phyloP scores from a whole-genome alignment of 2,888 invertebrate species.

The Physocephala rufipes region DNA sequence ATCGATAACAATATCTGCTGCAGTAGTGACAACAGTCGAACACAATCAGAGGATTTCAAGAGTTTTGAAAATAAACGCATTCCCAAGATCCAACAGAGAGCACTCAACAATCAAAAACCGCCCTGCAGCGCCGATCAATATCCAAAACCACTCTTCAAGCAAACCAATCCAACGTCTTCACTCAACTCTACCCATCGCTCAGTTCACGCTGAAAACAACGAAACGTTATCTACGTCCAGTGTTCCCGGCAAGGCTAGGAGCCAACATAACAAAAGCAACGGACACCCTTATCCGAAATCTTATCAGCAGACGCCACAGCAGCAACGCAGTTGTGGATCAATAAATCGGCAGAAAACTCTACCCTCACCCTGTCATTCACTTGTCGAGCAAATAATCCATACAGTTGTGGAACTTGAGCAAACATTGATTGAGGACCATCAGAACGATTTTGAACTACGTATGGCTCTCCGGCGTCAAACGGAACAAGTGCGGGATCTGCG shows the following conservation, averaged over 20 bases:
- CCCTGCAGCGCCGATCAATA: constrained; percentile 28
- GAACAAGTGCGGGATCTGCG: constrained; percentile 53
- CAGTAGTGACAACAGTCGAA: neutral
- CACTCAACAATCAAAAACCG: neutral
- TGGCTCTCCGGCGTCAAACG: constrained; percentile 53
- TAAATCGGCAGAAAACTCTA: constrained; percentile 25
- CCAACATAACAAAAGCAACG: neutral
- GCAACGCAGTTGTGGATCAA: constrained; percentile 25
- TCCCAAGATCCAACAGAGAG: neutral
- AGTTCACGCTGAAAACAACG: neutral
- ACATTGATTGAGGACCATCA: constrained; percentile 57
- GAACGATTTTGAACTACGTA: constrained; percentile 54
- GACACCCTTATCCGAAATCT: neutral
- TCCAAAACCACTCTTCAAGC: neutral
- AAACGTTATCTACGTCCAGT: neutral
- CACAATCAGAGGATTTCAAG: neutral
- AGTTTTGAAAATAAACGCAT: neutral
- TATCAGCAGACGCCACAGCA: neutral
- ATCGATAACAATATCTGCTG: constrained; percentile 1
- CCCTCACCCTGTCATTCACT: constrained; percentile 45
- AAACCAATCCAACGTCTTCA: neutral
- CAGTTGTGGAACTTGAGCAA: constrained; percentile 56
- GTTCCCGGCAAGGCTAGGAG: neutral
- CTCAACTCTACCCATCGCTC: neutral
- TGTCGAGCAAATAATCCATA: constrained; percentile 50